Conservation (phyloP, 2,797 vertebrate genomes). For the Diplodus puntazzo region DNA sequence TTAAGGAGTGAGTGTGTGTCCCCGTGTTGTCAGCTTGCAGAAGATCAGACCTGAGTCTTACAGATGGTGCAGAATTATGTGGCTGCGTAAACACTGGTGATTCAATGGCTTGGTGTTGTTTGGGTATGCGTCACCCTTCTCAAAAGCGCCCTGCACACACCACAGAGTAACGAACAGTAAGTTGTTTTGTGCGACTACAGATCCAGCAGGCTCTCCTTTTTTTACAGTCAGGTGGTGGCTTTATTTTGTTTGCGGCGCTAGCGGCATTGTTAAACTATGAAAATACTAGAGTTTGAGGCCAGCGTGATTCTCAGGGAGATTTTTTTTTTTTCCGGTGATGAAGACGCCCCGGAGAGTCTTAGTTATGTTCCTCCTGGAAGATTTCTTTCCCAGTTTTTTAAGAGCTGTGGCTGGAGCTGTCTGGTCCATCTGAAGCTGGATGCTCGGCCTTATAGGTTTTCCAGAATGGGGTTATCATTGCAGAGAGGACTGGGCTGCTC, state of each 20-base stretch:
- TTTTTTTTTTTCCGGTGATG: conserved; percentile 44
- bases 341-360: conserved; percentile 72
- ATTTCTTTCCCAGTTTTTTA: conserved; percentile 67
- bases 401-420: conserved; percentile 63
- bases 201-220: conserved; percentile 40
- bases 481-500: conserved; percentile 72
- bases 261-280: conserved; percentile 60
- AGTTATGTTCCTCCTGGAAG: conserved; percentile 69
- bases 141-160: conserved; percentile 64
- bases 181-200: conserved; percentile 64
- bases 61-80: conserved; percentile 85
- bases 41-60: conserved; percentile 77
- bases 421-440: conserved; percentile 70
- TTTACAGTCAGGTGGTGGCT: conserved; percentile 55
- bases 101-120: conserved; percentile 84
- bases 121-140: conserved; percentile 80
- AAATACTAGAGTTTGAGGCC: conserved; percentile 54
- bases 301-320: conserved; percentile 56
- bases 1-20: conserved; percentile 32
- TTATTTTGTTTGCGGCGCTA: conserved; percentile 67
- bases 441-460: conserved; percentile 78
- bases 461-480: conserved; percentile 79
- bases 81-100: conserved; percentile 82
- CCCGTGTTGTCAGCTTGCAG: conserved; percentile 62
- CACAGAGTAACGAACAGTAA: conserved; percentile 68